Conservation (phyloP, 1,140 invertebrate genomes). For the Scaptomyza montana region DNA sequence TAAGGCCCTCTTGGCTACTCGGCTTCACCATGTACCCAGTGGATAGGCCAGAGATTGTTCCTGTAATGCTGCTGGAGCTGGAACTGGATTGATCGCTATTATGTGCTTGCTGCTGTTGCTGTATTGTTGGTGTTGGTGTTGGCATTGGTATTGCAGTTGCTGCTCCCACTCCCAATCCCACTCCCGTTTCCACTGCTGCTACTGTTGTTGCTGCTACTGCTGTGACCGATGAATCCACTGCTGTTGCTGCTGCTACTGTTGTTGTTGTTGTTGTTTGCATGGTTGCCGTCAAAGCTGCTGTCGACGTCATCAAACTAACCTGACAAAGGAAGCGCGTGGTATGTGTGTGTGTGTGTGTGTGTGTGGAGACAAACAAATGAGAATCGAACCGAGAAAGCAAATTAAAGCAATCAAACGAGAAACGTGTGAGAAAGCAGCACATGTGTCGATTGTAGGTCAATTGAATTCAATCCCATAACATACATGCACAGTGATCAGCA, state of each 20-base stretch:
- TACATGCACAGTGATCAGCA: conserved; percentile 86
- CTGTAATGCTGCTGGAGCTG: conserved; percentile 29
- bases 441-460: conserved; percentile 30
- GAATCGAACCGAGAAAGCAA: conserved; percentile 39
- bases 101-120: conserved; percentile 48
- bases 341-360: conserved; percentile 86
- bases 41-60: conserved; percentile 31
- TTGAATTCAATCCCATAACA: conserved; percentile 88
- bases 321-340: conserved; percentile 90
- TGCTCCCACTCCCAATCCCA: conserved; percentile 2
- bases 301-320: conserved; percentile 95
- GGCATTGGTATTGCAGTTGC: conserved; percentile 16
- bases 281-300: conserved; percentile 54
- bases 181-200: conserved; percentile 3
- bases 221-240: conserved; percentile 21
- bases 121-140: conserved; percentile 17
- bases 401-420: conserved; percentile 48
- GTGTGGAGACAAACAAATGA: conserved; percentile 89
- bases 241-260: conserved; percentile 12
- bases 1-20: conserved; percentile 91
- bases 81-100: conserved; percentile 38
- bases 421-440: conserved; percentile 21
- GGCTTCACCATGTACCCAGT: conserved; percentile 88
- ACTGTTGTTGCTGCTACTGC: conserved; percentile 16
- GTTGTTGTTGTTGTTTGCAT: conserved; percentile 22